These are phyloP conservation scores for Equus quagga DNA, from an alignment of 2,113 vertebrate genomes.

Conservation along the genomic window DNA sequence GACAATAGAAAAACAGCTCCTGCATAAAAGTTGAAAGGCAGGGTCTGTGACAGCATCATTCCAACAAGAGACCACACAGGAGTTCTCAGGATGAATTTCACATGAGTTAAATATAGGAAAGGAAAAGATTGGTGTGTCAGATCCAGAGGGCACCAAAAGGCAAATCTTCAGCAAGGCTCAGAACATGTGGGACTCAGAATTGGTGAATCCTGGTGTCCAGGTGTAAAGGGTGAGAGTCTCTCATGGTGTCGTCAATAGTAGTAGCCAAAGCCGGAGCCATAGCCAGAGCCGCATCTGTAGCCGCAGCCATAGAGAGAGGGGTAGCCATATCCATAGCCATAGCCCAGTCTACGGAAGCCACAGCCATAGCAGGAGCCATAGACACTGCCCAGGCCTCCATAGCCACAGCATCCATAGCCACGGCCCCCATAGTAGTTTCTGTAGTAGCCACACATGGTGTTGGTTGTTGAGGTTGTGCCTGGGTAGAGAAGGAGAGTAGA, in stretches of 20 bases:
- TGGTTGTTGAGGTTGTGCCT: slow-evolving; percentile 2
- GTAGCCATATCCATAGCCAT: neutral
- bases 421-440: slow-evolving; percentile 17
- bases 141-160: neutral
- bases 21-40: neutral
- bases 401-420: neutral
- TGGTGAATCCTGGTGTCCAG: neutral
- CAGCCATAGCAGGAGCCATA: neutral
- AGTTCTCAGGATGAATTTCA: neutral
- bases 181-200: neutral
- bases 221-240: neutral
- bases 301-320: neutral
- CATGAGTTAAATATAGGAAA: neutral
- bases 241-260: neutral
- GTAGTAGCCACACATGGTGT: slow-evolving; percentile 53
- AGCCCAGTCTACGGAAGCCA: neutral
- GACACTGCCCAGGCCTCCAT: neutral
- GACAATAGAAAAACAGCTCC: neutral
- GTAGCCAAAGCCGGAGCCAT: slow-evolving; percentile 27
- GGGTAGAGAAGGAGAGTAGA: neutral
- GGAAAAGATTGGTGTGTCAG: neutral
- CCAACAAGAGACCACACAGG: neutral
- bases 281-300: neutral
- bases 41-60: neutral
- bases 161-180: neutral